These are phyloP conservation scores for Dendrolimus punctatus DNA, from an alignment of 1,140 invertebrate genomes.

Conservation along the genomic window DNA sequence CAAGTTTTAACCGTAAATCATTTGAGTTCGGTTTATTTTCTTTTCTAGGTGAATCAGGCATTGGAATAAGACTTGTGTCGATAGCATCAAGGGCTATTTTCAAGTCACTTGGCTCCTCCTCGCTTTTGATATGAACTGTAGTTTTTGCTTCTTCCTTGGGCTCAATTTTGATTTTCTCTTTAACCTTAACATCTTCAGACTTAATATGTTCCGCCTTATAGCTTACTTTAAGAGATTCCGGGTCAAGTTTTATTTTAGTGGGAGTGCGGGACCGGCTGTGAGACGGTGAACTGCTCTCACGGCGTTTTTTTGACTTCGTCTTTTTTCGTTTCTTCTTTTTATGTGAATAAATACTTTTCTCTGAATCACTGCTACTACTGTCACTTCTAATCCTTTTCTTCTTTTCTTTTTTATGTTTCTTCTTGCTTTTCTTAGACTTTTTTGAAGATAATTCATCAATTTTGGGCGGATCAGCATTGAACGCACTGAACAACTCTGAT, in stretches of 20 bases:
- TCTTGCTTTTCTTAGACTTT: slow-evolving; percentile 54
- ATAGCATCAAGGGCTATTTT: slow-evolving; percentile 15
- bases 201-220: slow-evolving; percentile 45
- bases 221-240: slow-evolving; percentile 53
- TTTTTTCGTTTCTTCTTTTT: slow-evolving; percentile 72
- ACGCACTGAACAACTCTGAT: slow-evolving; percentile 83
- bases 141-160: slow-evolving; percentile 21
- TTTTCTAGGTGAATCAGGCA: slow-evolving; percentile 44
- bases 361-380: slow-evolving; percentile 40
- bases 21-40: slow-evolving; percentile 20
- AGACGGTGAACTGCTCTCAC: slow-evolving; percentile 68
- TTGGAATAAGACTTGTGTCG: slow-evolving; percentile 45
- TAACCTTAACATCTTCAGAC: slow-evolving; percentile 71
- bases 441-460: slow-evolving; percentile 50
- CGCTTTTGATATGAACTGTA: slow-evolving; percentile 13
- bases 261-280: slow-evolving; percentile 23
- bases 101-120: slow-evolving; percentile 8
- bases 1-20: slow-evolving; percentile 30
- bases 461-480: slow-evolving; percentile 76
- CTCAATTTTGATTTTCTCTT: slow-evolving; percentile 38
- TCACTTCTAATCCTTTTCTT: slow-evolving; percentile 50
- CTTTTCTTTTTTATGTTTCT: slow-evolving; percentile 62
- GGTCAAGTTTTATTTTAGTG: slow-evolving; percentile 56
- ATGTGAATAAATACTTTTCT: slow-evolving; percentile 43
- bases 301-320: slow-evolving; percentile 72